Evolutionary conservation across 2,888 invertebrate genomes (phyloP), one percentile per base, ranked within the genome.

Genomic region (Drosophila robusta): DNA sequence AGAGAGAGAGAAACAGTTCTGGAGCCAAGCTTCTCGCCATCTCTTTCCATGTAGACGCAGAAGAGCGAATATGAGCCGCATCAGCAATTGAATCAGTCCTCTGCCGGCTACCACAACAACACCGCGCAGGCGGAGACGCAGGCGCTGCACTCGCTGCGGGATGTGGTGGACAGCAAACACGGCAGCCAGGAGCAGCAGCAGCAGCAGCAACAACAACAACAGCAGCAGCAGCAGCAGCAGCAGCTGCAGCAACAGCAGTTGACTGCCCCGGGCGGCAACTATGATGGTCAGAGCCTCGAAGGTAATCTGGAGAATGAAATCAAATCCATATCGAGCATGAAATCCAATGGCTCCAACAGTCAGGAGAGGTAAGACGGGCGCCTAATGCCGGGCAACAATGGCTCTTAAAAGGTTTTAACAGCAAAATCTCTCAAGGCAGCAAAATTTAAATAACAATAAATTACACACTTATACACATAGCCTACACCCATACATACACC

Each of bases 261-360:
- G 12, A 58, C 47, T 14, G 46, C 52, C 29, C 39, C 61, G 8
- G 47, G 42, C 2, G 52, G 29, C 66, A 65, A 95, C 92, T 98
- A 97, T 93, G 98, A 98, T 93, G 97, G 97, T 92, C 94, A 97
- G 85, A 97, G 98, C 89, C 97, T 97, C 63, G 98, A 98, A 90
- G 97, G 97, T 70, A 97, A 97, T 92, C 96, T 97, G 72, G 98
- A 98, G 92, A 96, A 97, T 69, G 98, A 98, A 93, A 98, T 98
- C 4, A 95, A 97, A 86, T 97, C 97, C 79, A 96, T 96, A 75
- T 96, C 97, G 92, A 96, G 96, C 92, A 94, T 95, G 57, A 95
- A 95, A 89, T 95, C 96, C 87, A 95, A 95, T 70, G 95, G 96
- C 83, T 96, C 96, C 24, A 95, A 95, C 85, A 96, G 96, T 84